A percentile compares a stretch with the other conserved stretches of the same genome.
Conservation (phyloP, 2,888 invertebrate species). For the Pasiphila rectangulata region DNA sequence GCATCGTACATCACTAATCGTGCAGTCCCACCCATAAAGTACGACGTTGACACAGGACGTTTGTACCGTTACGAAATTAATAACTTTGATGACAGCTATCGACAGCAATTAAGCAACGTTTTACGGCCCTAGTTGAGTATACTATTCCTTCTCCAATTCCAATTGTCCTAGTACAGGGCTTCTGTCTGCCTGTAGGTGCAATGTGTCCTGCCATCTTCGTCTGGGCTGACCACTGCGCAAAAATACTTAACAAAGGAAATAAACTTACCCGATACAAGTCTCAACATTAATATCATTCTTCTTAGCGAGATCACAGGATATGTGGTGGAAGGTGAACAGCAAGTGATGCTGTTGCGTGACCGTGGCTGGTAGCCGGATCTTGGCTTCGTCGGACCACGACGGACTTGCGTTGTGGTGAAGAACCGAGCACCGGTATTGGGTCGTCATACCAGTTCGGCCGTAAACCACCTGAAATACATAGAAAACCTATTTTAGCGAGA, state of each 20-base stretch:
- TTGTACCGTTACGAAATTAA: too few relatives aligned
- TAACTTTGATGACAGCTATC: too few relatives aligned
- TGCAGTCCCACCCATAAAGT: too few relatives aligned
- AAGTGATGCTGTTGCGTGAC: conserved; percentile 93
- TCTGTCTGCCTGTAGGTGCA: too few relatives aligned
- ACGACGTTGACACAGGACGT: too few relatives aligned
- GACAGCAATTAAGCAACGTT: too few relatives aligned
- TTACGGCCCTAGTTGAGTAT: too few relatives aligned
- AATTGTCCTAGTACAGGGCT: too few relatives aligned
- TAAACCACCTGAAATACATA: conserved; percentile 57
- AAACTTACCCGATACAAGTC: conserved; percentile 87
- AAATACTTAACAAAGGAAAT: not conserved
- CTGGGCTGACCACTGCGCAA: too few relatives aligned
- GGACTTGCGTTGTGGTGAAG: conserved; percentile 95
- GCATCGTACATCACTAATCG: too few relatives aligned
- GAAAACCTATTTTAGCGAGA: not conserved
- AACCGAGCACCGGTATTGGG: conserved; percentile 88
- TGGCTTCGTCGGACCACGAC: conserved; percentile 96
- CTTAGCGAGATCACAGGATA: conserved; percentile 93
- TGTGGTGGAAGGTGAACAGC: conserved; percentile 96
- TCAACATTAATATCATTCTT: conserved; percentile 89
- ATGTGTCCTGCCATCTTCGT: too few relatives aligned
- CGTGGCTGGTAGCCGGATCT: conserved; percentile 92
- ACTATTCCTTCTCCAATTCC: too few relatives aligned
- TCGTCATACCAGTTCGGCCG: conserved; percentile 78